Evolutionary conservation across 2,113 vertebrate genomes (phyloP), one percentile per base, ranked within the genome.

Genomic region (Gambusia holbrooki): DNA sequence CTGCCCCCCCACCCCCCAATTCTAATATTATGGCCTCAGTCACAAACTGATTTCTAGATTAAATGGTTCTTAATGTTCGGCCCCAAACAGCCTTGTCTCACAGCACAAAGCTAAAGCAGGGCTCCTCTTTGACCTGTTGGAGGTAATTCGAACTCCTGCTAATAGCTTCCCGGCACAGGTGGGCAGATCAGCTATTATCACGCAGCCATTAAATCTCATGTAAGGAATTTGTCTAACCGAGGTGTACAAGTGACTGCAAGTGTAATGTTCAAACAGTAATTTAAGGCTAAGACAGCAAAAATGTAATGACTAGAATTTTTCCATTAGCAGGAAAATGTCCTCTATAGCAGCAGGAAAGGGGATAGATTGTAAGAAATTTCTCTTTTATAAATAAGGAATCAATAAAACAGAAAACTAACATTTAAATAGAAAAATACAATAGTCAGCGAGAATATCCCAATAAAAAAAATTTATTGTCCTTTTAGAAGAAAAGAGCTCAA

Each of bases 71-170:
- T 33, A 66, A 54, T 37, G 68, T 71, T 78, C 61, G 29, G 66
- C 71, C 45, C 27, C 64, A 51, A 15, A 66, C 30, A 48, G 58
- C 29, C 37, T 63, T 10, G 37, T 76, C 73, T 90, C 68, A 71
- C 88, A 85, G 76, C 90, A 79, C 71, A 79, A 10, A 62, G 75
- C 71, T 63, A 58, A 89, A 74, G 66, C 40, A 42, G 77, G 76
- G 66, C 14, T 84, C 74, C 76, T 71, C 63, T 86, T 69, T 82
- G 79, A 77, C 86, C 79, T 74, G 63, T 40, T 62, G 32, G 66
- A 70, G 29, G 87, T 63, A 81, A 90, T 75, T 27, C 69, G 80
- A 92, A 62, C 51, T 60, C 68, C 82, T 78, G 81, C 84, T 71
- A 83, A 81, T 74, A 80, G 82, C 68, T 51, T 73, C 25, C 51